These are phyloP conservation scores for Smutsia temminckii DNA, from an alignment of 2,797 vertebrate genomes.

Conservation along the genomic window DNA sequence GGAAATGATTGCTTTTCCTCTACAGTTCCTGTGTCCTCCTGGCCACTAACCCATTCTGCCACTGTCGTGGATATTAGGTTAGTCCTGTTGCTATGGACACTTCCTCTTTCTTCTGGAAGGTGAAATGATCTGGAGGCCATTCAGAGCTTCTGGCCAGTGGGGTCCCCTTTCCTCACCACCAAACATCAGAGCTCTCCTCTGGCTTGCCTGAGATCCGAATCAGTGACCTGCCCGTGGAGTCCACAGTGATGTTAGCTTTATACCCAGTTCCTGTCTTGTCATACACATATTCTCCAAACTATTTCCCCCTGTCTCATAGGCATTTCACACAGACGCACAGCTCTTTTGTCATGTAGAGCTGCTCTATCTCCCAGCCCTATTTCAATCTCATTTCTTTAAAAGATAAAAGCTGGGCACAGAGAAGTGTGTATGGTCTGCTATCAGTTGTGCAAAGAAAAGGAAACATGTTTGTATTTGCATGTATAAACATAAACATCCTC, in stretches of 20 bases:
- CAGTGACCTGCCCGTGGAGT: background rate
- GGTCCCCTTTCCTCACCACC: background rate
- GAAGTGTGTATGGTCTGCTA: background rate
- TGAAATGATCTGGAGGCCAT: background rate
- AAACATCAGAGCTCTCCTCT: background rate
- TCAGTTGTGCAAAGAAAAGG: background rate
- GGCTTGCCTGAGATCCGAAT: background rate
- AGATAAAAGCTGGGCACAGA: background rate
- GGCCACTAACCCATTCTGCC: background rate
- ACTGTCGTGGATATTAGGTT: background rate
- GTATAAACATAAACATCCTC: background rate
- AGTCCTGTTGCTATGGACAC: background rate
- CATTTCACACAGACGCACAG: background rate
- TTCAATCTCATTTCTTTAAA: background rate
- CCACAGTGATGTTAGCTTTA: no score
- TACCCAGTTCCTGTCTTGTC: background rate
- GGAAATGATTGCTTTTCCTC: conserved; percentile 66
- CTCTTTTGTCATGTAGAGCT: background rate
- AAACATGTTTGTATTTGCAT: background rate
- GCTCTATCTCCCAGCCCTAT: background rate
- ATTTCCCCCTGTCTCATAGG: background rate
- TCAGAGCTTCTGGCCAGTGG: background rate
- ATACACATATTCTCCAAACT: background rate
- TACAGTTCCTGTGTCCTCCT: background rate
- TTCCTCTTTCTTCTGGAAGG: conserved; percentile 17